A percentile compares a stretch with the other conserved stretches of the same genome.
These are phyloP conservation scores for Electrophaes corylata DNA, from an alignment of 2,888 invertebrate species.

Conservation along the genomic window DNA sequence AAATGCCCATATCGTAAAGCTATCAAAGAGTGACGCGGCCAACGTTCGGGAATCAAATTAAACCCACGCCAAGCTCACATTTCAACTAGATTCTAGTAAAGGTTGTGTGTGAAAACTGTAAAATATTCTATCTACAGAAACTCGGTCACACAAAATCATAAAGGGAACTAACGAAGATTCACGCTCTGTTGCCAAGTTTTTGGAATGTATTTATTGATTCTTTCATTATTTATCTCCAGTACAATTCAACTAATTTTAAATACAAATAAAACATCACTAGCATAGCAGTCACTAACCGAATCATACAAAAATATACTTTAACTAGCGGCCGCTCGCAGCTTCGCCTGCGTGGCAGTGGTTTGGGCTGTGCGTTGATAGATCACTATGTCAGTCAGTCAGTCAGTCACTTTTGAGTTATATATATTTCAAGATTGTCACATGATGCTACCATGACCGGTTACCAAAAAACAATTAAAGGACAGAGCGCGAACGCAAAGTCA, in stretches of 20 bases:
- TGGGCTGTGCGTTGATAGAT: too few species aligned
- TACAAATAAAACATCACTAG: too few species aligned
- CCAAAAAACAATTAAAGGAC: conserved; percentile 74
- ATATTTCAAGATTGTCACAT: conserved; percentile 66
- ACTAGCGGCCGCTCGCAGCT: too few species aligned
- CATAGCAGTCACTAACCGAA: too few species aligned
- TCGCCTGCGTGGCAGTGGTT: too few species aligned
- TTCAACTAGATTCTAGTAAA: conserved; percentile 49
- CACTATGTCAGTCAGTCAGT: too few species aligned
- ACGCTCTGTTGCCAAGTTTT: background rate
- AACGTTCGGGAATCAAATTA: conserved; percentile 58
- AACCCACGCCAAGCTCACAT: conserved; percentile 62
- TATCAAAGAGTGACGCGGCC: conserved; percentile 53
- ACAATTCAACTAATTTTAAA: background rate
- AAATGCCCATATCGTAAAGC: conserved; percentile 49
- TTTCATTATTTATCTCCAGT: background rate
- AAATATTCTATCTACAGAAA: conserved; percentile 44
- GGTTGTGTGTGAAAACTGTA: conserved; percentile 45
- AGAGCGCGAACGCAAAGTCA: conserved; percentile 60
- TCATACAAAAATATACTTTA: too few species aligned
- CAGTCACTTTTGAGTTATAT: too few species aligned
- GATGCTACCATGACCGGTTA: conserved; percentile 72
- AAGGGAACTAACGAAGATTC: background rate
- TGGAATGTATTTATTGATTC: background rate
- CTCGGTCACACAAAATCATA: conserved; percentile 31